phyloP scores from a whole-genome alignment of 2,797 vertebrate genomes.

The Chelmon rostratus region DNA sequence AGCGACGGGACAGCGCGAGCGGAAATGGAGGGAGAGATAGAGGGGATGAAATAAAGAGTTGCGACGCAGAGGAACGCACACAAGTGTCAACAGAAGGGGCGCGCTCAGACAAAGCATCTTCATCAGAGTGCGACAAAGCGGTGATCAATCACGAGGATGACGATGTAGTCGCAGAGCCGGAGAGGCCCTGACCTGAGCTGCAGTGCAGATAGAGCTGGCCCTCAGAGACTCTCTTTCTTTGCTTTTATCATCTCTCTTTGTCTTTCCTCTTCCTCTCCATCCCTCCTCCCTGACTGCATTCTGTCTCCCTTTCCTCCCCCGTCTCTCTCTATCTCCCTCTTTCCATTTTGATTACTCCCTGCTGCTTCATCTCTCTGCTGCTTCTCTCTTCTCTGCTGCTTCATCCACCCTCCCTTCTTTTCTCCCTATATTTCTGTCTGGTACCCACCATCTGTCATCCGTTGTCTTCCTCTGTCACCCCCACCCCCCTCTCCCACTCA shows the following conservation, averaged over 20 bases:
- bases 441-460: slow-evolving; percentile 78
- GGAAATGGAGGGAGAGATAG: neutral
- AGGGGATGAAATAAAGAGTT: neutral
- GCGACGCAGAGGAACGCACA: slow-evolving; percentile 53
- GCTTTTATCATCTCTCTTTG: slow-evolving; percentile 9
- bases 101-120: slow-evolving; percentile 73
- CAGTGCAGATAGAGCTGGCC: slow-evolving; percentile 70
- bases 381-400: slow-evolving; percentile 11
- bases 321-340: slow-evolving; percentile 52
- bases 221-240: slow-evolving; percentile 52
- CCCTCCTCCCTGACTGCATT: slow-evolving; percentile 35
- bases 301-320: slow-evolving; percentile 20
- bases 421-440: slow-evolving; percentile 74
- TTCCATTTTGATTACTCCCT: slow-evolving; percentile 72
- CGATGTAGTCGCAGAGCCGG: slow-evolving; percentile 42
- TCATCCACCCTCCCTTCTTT: slow-evolving; percentile 19
- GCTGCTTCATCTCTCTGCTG: slow-evolving; percentile 44
- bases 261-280: slow-evolving; percentile 18
- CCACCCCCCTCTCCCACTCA: slow-evolving; percentile 48
- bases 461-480: slow-evolving; percentile 62
- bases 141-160: slow-evolving; percentile 73
- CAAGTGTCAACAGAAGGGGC: slow-evolving; percentile 65
- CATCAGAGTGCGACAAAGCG: slow-evolving; percentile 71
- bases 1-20: slow-evolving; percentile 5
- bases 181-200: slow-evolving; percentile 74